phyloP scores from a whole-genome alignment of 2,888 invertebrate genomes.

The Chymomyza procnemis region DNA sequence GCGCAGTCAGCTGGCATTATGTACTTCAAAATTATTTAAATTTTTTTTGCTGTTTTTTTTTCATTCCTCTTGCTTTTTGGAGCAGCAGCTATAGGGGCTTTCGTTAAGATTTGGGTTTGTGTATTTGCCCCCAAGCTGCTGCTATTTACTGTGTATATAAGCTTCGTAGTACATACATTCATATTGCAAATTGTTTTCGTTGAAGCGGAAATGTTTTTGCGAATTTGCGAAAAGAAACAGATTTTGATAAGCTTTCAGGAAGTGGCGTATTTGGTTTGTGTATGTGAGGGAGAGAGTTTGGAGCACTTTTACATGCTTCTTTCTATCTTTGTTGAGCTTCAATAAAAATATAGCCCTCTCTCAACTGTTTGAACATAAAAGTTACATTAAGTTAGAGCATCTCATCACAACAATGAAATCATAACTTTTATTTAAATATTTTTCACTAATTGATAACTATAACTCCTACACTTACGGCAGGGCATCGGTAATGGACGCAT shows the following conservation, averaged over 20 bases:
- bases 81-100: background rate
- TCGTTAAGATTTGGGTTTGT: background rate
- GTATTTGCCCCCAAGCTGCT: background rate
- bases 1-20: background rate
- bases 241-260: constrained; percentile 25
- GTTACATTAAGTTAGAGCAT: background rate
- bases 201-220: constrained; percentile 35
- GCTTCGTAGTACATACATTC: constrained; percentile 8
- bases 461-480: constrained; percentile 38
- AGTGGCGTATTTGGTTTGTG: constrained; percentile 8
- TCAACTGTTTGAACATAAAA: background rate
- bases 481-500: constrained; percentile 73
- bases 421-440: background rate
- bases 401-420: background rate
- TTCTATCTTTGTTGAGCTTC: background rate
- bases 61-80: too few species aligned
- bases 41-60: constrained; percentile 2
- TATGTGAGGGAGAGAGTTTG: too few species aligned
- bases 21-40: constrained; percentile 23
- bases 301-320: background rate
- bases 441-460: background rate
- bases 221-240: constrained; percentile 16
- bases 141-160: constrained; percentile 1
- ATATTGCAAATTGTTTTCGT: constrained; percentile 19
- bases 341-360: background rate